Base-by-base conservation (phyloP, 2,797 vertebrate genomes). In the Myotis myotis region DNA sequence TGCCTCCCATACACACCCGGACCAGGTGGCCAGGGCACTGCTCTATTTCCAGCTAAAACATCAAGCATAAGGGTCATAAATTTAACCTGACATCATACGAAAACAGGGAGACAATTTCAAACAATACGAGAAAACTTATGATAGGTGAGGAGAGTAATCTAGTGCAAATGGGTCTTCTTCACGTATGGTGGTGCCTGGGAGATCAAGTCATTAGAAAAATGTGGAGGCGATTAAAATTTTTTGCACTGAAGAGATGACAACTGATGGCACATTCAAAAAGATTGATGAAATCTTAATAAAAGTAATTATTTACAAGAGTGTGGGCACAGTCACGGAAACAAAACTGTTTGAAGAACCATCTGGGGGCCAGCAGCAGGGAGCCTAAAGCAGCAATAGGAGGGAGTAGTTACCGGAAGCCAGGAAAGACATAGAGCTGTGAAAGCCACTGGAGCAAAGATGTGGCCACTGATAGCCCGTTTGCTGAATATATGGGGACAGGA, bases 41-140 rank as follows among this genome's bases (percentile, higher is more conserved):
- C 44, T 74, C 13, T 72, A 87, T 49, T 81, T 89, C 44, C 85
- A 80, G 49, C 16, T 55, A 33, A 87, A 78, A 87, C 36, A 71
- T 10, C 3, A 36, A 71, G 28, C 9, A 89, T 38, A 87, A 89
- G 3, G 70, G 13, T 85, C 86, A 81, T 66, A 84, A 86, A 51
- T 85, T 87, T 93, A 90, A 94, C 28, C 44, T 68, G 36, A 95
- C 60, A 53, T 28, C 74, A 44, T 25, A 89, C 47, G 28, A 87
- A 82, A 91, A 89, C 16, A 92, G 25, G 16, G 36, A 92, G 66
- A 84, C n/a, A 74, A 87, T 87, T 87, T 87, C 74, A 90, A 89
- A 80, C 38, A 80, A n/a, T 11, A 41, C 57, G 19, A 23, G 71
- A 83, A 89, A 71, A 79, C 13, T 66, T 47, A 41, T 15, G 22